Evolutionary conservation across 1,140 invertebrate genomes (phyloP).

Genomic region (Heliconius melpomene): DNA sequence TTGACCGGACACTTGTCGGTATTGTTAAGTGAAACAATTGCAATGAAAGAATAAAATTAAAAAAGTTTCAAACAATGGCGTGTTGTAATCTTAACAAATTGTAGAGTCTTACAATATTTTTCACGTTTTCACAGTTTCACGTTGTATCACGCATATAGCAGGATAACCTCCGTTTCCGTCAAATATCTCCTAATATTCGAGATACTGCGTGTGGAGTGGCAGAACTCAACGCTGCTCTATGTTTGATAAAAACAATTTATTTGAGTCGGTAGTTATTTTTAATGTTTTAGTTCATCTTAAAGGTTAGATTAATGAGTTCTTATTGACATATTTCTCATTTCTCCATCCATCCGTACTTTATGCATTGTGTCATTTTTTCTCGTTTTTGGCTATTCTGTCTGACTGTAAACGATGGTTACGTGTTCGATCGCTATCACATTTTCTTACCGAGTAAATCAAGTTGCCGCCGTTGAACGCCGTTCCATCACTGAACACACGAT

Average conservation of each 20-base stretch:
- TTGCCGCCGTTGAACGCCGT: too few species aligned
- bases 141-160: neutral
- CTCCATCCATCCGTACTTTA: too few species aligned
- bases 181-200: neutral
- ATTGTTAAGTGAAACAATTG: conserved; percentile 5
- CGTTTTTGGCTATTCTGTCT: too few species aligned
- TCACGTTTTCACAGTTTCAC: neutral
- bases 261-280: neutral
- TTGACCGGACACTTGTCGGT: neutral
- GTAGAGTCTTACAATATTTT: neutral
- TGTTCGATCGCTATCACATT: too few species aligned
- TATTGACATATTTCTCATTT: too few species aligned
- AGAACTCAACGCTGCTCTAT: neutral
- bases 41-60: neutral
- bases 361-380: too few species aligned
- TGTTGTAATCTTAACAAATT: neutral
- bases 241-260: neutral
- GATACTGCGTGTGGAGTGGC: neutral
- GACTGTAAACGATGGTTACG: too few species aligned
- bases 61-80: conserved; percentile 2
- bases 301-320: too few species aligned
- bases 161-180: neutral
- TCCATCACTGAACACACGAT: too few species aligned
- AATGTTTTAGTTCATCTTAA: neutral
- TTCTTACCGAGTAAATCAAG: too few species aligned